These are phyloP conservation scores for Phortica okadai DNA, from an alignment of 2,888 invertebrate genomes.

Conservation along the genomic window DNA sequence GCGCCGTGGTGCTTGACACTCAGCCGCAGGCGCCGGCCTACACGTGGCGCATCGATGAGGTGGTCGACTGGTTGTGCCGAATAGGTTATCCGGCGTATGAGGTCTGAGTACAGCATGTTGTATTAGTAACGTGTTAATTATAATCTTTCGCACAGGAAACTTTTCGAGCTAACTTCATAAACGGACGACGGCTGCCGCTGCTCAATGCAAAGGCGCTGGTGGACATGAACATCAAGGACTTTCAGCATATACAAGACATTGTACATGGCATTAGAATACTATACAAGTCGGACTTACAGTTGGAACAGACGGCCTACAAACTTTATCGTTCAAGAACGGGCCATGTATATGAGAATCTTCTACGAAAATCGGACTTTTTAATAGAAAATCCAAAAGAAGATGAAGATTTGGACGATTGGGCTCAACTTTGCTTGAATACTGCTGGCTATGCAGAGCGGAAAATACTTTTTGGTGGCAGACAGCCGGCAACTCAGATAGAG, in stretches of 20 bases:
- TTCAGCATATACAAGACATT: slow-evolving; percentile 76
- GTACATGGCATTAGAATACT: slow-evolving; percentile 74
- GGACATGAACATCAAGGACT: slow-evolving; percentile 77
- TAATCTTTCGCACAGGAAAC: slow-evolving; percentile 69
- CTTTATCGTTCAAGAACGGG: slow-evolving; percentile 8
- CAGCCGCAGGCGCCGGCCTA: slow-evolving; percentile 76
- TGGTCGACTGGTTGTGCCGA: slow-evolving; percentile 77
- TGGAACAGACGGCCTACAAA: not conserved
- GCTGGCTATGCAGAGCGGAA: not conserved
- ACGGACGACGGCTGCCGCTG: slow-evolving; percentile 76
- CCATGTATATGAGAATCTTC: not conserved
- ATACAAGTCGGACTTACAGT: not conserved
- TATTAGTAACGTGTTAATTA: not conserved
- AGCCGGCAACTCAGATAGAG: not conserved
- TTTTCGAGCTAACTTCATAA: slow-evolving; percentile 76
- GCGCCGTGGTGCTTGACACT: slow-evolving; percentile 73
- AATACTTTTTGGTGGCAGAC: not conserved
- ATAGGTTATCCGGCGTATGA: slow-evolving; percentile 78
- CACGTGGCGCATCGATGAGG: slow-evolving; percentile 77
- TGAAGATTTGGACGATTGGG: not conserved
- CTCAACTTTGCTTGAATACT: not conserved
- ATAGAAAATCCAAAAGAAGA: not conserved
- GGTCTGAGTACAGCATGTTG: slow-evolving; percentile 66
- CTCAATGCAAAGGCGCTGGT: slow-evolving; percentile 77
- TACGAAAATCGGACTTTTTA: slow-evolving; percentile 12